Conservation (phyloP, 2,797 vertebrate species). For the Sebastes cheni region DNA sequence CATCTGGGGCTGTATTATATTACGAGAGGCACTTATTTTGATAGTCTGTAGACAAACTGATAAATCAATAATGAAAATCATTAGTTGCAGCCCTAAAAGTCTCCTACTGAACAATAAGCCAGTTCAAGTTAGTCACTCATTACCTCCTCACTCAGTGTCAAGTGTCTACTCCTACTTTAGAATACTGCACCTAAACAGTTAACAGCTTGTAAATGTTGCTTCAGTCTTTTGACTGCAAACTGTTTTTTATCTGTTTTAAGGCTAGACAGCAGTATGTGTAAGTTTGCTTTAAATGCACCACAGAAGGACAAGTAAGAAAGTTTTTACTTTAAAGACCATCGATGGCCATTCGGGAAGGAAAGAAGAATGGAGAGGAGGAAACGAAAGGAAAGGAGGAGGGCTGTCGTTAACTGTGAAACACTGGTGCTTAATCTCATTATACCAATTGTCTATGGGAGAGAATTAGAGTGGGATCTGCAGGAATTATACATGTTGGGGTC, state of each 20-base stretch:
- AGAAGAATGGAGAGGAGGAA: constrained; percentile 10
- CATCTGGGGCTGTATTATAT: not conserved
- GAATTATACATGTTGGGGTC: constrained; percentile 82
- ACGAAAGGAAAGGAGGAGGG: constrained; percentile 11
- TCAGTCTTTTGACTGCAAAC: not conserved
- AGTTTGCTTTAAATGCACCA: constrained; percentile 3
- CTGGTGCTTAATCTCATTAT: constrained; percentile 82
- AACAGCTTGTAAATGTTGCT: not conserved
- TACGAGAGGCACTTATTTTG: not conserved
- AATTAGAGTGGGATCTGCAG: constrained; percentile 81
- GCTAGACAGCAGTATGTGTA: not conserved
- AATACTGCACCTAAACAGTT: not conserved
- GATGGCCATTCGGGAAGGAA: constrained; percentile 22
- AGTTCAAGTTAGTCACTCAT: not conserved
- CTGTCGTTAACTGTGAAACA: constrained; percentile 58
- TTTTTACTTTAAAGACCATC: not conserved
- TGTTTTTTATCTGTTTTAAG: not conserved
- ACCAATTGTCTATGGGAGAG: constrained; percentile 81
- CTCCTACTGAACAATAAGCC: not conserved
- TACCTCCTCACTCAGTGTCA: not conserved
- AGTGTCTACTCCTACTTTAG: not conserved
- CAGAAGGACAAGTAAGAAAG: not conserved
- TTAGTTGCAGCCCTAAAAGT: not conserved
- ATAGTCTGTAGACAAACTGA: not conserved
- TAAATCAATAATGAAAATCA: not conserved